Percentiles rank a stretch among this genome's conserved stretches.
phyloP scores from a whole-genome alignment of 35 echinoderm and acorn worm species.

The Holothuria glaberrima region DNA sequence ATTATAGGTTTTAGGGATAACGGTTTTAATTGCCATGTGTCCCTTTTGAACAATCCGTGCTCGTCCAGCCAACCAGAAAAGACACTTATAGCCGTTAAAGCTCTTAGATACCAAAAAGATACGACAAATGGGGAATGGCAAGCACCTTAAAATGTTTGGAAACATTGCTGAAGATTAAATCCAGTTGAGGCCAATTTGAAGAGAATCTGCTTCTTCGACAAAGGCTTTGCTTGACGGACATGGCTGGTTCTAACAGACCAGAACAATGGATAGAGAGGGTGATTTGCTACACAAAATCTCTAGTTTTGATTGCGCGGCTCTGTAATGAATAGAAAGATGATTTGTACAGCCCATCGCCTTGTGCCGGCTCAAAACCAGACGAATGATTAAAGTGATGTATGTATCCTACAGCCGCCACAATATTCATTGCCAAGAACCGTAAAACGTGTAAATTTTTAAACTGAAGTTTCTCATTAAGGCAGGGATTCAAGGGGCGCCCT shows the following conservation, averaged over 20 bases:
- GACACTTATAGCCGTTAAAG: conserved; percentile 39
- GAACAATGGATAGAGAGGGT: not conserved
- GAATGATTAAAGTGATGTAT: too few relatives aligned
- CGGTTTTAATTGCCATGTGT: conserved; percentile 50
- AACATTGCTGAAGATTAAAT: conserved; percentile 29
- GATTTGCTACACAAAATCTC: conserved; percentile 6
- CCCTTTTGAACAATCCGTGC: conserved; percentile 16
- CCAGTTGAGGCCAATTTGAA: conserved; percentile 5
- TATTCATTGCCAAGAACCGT: too few relatives aligned
- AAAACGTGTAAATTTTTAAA: too few relatives aligned
- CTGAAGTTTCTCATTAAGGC: too few relatives aligned
- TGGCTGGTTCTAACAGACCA: conserved; percentile 18
- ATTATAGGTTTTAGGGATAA: conserved; percentile 33
- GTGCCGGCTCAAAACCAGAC: too few relatives aligned
- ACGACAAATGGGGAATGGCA: conserved; percentile 18
- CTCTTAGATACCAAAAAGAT: conserved; percentile 4
- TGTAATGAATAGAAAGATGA: too few relatives aligned
- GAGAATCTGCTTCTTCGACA: not conserved
- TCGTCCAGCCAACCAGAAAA: conserved; percentile 36
- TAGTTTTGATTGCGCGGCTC: conserved; percentile 27
- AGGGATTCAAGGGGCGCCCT: too few relatives aligned
- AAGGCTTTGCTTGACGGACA: conserved; percentile 23
- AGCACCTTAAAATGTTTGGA: conserved; percentile 47
- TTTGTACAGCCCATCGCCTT: too few relatives aligned
- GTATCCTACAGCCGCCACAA: too few relatives aligned